These are phyloP conservation scores for Pipistrellus pipistrellus DNA, from an alignment of 2,797 vertebrate genomes.

Conservation along the genomic window DNA sequence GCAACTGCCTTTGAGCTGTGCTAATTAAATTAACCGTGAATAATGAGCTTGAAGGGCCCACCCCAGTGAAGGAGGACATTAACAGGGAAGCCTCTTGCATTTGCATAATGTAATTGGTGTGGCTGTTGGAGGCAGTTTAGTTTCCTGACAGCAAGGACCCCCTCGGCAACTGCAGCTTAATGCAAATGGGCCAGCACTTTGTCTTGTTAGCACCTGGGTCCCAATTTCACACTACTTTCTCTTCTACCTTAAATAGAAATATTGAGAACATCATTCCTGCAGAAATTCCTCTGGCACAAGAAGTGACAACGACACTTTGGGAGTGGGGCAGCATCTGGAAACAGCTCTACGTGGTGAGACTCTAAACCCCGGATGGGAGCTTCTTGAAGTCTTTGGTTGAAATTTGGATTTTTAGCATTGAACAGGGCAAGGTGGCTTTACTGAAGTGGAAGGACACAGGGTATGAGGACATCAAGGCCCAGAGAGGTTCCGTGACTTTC, in stretches of 20 bases:
- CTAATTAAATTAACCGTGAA: slow-evolving; percentile 47
- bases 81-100: slow-evolving; percentile 33
- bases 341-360: slow-evolving; percentile 95
- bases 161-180: slow-evolving; percentile 15
- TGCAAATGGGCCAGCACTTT: slow-evolving; percentile 30
- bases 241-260: slow-evolving; percentile 87
- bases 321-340: slow-evolving; percentile 99
- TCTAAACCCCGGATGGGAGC: neutral
- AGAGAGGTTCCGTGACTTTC: slow-evolving; percentile 18
- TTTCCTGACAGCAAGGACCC: neutral
- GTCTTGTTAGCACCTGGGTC: slow-evolving; percentile 57
- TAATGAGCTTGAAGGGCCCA: slow-evolving; percentile 29
- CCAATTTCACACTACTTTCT: slow-evolving; percentile 37
- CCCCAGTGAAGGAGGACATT: neutral
- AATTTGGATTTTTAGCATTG: neutral
- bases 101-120: slow-evolving; percentile 52
- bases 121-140: neutral
- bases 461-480: neutral
- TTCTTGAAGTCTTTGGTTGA: neutral
- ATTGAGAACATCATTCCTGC: slow-evolving; percentile 91
- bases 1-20: slow-evolving; percentile 41
- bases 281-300: slow-evolving; percentile 97
- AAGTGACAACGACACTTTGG: slow-evolving; percentile 96
- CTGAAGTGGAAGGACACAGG: neutral
- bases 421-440: neutral